phyloP scores from a whole-genome alignment of 2,888 invertebrate species.

The Mycalesis mineus region DNA sequence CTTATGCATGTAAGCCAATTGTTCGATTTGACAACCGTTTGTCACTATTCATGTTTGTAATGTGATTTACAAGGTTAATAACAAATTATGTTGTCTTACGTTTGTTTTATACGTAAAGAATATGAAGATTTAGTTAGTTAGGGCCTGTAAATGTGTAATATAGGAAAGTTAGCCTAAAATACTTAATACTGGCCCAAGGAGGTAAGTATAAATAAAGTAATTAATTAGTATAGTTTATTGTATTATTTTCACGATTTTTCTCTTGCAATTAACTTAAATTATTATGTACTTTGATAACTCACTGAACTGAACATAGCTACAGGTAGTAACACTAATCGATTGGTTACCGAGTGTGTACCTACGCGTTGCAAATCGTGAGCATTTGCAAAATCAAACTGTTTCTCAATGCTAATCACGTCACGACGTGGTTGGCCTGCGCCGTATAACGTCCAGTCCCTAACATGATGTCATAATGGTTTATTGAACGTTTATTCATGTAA shows the following conservation, averaged over 20 bases:
- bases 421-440: constrained; percentile 15
- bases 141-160: too few relatives aligned
- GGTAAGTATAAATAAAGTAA: too few relatives aligned
- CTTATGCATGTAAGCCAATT: constrained; percentile 12
- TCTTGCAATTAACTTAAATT: too few relatives aligned
- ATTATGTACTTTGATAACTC: too few relatives aligned
- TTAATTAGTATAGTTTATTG: too few relatives aligned
- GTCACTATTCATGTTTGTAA: constrained; percentile 12
- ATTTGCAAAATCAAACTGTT: constrained; percentile 13
- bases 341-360: constrained; percentile 9
- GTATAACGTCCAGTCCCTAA: neutral
- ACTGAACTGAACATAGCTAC: too few relatives aligned
- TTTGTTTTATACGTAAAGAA: too few relatives aligned
- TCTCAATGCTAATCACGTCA: constrained; percentile 26
- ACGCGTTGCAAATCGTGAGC: constrained; percentile 7
- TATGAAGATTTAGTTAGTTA: too few relatives aligned
- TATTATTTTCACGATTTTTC: too few relatives aligned
- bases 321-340: constrained; percentile 5
- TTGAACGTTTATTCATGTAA: constrained; percentile 4
- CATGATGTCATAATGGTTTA: constrained; percentile 22
- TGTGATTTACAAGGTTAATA: neutral
- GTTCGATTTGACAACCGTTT: constrained; percentile 15
- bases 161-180: too few relatives aligned
- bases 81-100: neutral
- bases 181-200: too few relatives aligned